Conservation (phyloP, 2,113 vertebrate species). For the Psophia crepitans region DNA sequence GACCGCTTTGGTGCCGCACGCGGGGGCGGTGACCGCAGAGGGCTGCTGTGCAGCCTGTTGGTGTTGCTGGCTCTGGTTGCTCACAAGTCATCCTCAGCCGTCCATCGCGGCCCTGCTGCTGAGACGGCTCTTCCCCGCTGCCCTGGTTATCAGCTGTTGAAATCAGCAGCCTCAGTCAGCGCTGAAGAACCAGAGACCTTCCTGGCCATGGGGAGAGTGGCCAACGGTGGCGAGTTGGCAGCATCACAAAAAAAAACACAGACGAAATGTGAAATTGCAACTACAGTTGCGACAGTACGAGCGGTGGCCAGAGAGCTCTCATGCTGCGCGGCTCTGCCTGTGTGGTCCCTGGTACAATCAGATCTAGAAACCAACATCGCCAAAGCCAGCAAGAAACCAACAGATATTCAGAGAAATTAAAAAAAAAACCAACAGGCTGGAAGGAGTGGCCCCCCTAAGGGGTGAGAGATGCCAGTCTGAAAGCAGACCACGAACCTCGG, state of each 20-base stretch:
- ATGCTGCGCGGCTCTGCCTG: neutral
- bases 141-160: neutral
- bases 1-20: fast-evolving
- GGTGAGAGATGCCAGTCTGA: neutral
- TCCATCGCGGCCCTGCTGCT: neutral
- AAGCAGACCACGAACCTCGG: neutral
- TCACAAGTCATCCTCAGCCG: neutral
- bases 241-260: neutral
- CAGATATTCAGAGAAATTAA: neutral
- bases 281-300: neutral
- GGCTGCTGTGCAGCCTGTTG: too few species aligned
- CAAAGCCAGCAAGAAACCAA: neutral
- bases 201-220: fast-evolving
- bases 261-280: neutral
- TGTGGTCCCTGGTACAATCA: neutral
- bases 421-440: neutral
- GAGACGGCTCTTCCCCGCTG: neutral
- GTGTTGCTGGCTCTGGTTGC: neutral
- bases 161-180: neutral
- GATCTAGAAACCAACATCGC: neutral
- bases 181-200: neutral
- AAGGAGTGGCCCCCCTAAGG: neutral
- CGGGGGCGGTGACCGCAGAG: neutral
- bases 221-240: neutral
- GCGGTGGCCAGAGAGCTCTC: neutral